Conservation (phyloP, 2,113 vertebrate species). For the Synodontis membranacea region DNA sequence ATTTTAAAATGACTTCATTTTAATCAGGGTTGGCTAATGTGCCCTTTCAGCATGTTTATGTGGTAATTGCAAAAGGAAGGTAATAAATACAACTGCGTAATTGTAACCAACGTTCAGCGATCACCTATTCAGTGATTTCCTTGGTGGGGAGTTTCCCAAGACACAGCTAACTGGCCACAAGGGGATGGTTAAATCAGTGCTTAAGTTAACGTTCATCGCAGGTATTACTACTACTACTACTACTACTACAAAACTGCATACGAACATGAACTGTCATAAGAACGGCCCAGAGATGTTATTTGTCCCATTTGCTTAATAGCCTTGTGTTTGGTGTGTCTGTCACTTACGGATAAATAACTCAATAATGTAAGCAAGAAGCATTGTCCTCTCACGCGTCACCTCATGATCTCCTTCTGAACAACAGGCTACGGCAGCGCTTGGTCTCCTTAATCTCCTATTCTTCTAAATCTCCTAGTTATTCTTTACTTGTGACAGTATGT, state of each 20-base stretch:
- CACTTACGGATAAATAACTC: neutral
- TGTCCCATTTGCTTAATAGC: neutral
- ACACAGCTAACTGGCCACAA: neutral
- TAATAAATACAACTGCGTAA: neutral
- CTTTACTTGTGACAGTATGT: too few relatives aligned
- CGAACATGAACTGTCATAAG: neutral
- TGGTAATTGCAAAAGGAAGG: neutral
- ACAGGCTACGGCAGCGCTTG: too few relatives aligned
- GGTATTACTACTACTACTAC: neutral
- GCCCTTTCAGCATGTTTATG: neutral
- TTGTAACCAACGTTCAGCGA: neutral
- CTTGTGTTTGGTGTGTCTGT: neutral
- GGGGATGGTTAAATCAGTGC: neutral
- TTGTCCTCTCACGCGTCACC: too few relatives aligned
- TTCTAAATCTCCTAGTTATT: too few relatives aligned
- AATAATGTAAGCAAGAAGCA: neutral
- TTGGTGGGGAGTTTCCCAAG: neutral
- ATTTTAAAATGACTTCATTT: neutral
- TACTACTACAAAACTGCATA: neutral
- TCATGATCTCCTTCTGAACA: too few relatives aligned
- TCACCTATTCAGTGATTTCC: neutral
- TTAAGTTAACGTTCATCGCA: neutral
- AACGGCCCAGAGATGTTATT: neutral
- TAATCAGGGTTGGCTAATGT: neutral
- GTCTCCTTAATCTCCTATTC: too few relatives aligned